A percentile compares a stretch with the other conserved stretches of the same genome.
Conservation (phyloP, 1,140 invertebrate species). For the Drosophila repletoides region DNA sequence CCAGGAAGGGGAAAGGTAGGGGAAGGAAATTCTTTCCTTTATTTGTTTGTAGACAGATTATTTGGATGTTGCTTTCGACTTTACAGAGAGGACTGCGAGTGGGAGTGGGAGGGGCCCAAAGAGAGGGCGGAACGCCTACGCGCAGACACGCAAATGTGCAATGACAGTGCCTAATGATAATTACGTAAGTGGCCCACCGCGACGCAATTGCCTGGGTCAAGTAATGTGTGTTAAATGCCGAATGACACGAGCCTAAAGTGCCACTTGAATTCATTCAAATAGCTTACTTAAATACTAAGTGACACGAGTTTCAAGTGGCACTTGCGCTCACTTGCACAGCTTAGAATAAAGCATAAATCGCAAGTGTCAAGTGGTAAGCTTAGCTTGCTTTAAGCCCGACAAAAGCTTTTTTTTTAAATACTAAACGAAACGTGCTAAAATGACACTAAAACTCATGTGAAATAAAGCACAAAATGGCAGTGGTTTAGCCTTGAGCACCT, state of each 20-base stretch:
- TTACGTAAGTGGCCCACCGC: constrained; percentile 54
- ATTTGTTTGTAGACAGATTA: constrained; percentile 64
- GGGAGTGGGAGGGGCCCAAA: too few species aligned
- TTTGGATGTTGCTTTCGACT: constrained; percentile 29
- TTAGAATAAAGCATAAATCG: too few species aligned
- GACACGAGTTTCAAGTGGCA: too few species aligned
- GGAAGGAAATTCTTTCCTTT: constrained; percentile 40
- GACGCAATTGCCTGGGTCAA: constrained; percentile 10
- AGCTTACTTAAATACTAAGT: neutral
- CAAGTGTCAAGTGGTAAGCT: too few species aligned
- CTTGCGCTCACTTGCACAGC: too few species aligned
- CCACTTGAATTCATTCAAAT: neutral
- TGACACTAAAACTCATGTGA: too few species aligned
- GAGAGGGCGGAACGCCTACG: too few species aligned
- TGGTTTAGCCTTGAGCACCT: too few species aligned
- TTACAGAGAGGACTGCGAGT: constrained; percentile 31
- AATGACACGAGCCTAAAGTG: constrained; percentile 15
- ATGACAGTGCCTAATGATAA: constrained; percentile 68
- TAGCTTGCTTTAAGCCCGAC: too few species aligned
- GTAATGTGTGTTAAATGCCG: neutral
- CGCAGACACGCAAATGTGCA: constrained; percentile 64
- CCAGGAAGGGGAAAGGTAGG: neutral
- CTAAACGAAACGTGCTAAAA: too few species aligned
- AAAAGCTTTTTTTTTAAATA: too few species aligned
- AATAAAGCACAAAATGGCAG: too few species aligned